phyloP scores from a whole-genome alignment of 2,797 vertebrate species.

The Parotocinclus haroldoi region DNA sequence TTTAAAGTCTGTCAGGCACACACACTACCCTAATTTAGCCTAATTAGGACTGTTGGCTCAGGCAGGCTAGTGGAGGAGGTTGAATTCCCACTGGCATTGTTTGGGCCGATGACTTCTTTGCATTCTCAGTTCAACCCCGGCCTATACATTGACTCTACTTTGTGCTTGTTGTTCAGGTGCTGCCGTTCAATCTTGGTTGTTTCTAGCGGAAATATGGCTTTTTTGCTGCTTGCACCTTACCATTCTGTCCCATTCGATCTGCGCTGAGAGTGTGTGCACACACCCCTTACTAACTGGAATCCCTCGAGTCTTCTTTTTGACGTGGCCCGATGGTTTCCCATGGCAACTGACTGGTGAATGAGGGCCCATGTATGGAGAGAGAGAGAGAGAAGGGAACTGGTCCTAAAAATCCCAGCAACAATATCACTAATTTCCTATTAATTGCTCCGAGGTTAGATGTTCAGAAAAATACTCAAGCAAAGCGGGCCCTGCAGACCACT shows the following conservation, averaged over 20 bases:
- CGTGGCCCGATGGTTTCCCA: slow-evolving; percentile 49
- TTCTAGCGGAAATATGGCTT: slow-evolving; percentile 9
- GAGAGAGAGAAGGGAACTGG: slow-evolving; percentile 30
- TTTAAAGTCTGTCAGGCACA: slow-evolving; percentile 29
- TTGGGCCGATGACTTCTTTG: background rate
- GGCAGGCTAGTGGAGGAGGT: slow-evolving; percentile 17
- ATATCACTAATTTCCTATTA: slow-evolving; percentile 17
- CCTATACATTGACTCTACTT: background rate
- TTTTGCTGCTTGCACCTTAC: slow-evolving; percentile 1
- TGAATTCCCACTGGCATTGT: slow-evolving; percentile 11
- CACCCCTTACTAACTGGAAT: slow-evolving; percentile 30
- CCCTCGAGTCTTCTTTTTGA: slow-evolving; percentile 46
- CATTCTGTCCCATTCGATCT: background rate
- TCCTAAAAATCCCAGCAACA: slow-evolving; percentile 27
- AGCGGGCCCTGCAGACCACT: slow-evolving; percentile 16
- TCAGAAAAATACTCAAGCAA: slow-evolving; percentile 21
- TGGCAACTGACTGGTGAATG: slow-evolving; percentile 50
- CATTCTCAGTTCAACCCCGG: background rate
- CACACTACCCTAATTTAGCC: slow-evolving; percentile 28
- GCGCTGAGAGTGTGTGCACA: background rate
- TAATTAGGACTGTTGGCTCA: slow-evolving; percentile 38
- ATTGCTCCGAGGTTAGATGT: slow-evolving; percentile 11
- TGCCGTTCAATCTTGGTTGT: slow-evolving; percentile 1
- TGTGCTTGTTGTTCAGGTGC: background rate
- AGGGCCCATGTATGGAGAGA: slow-evolving; percentile 36